phyloP scores from a whole-genome alignment of 2,888 invertebrate genomes.

The Panopea generosa region DNA sequence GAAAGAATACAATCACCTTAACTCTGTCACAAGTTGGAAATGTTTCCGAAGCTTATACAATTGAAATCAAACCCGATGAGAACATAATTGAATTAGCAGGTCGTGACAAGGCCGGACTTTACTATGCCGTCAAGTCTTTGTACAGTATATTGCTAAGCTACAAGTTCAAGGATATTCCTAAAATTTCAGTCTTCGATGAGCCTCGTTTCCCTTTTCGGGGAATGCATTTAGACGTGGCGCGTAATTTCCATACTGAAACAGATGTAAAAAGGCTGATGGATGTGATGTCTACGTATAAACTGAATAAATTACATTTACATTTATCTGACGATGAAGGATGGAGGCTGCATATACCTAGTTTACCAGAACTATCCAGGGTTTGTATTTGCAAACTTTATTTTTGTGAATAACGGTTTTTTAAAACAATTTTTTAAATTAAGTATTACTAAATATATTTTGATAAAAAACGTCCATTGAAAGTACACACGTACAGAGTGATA shows the following conservation, averaged over 20 bases:
- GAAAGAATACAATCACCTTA: conserved; percentile 10
- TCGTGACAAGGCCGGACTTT: conserved; percentile 50
- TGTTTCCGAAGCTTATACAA: conserved; percentile 57
- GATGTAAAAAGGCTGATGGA: conserved; percentile 75
- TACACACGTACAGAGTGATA: no score
- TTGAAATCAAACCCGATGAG: conserved; percentile 46
- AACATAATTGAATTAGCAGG: conserved; percentile 55
- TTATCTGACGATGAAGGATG: conserved; percentile 84
- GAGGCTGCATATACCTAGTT: conserved; percentile 82
- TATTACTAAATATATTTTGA: no score
- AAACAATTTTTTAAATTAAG: no score
- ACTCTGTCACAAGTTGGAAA: not conserved
- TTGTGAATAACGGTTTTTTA: no score
- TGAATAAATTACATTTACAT: conserved; percentile 83
- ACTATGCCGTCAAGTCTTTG: conserved; percentile 67
- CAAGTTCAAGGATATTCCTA: conserved; percentile 47
- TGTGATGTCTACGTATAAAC: conserved; percentile 82
- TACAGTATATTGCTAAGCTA: conserved; percentile 51
- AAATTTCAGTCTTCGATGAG: conserved; percentile 59
- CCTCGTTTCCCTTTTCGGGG: conserved; percentile 74
- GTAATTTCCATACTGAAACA: conserved; percentile 78
- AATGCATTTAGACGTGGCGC: conserved; percentile 73
- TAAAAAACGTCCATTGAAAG: no score
- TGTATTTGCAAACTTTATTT: not conserved
- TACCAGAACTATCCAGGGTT: conserved; percentile 82